A percentile compares a stretch with the other conserved stretches of the same genome.
These are phyloP conservation scores for Empidonax traillii DNA, from an alignment of 2,113 vertebrate species.

Conservation along the genomic window DNA sequence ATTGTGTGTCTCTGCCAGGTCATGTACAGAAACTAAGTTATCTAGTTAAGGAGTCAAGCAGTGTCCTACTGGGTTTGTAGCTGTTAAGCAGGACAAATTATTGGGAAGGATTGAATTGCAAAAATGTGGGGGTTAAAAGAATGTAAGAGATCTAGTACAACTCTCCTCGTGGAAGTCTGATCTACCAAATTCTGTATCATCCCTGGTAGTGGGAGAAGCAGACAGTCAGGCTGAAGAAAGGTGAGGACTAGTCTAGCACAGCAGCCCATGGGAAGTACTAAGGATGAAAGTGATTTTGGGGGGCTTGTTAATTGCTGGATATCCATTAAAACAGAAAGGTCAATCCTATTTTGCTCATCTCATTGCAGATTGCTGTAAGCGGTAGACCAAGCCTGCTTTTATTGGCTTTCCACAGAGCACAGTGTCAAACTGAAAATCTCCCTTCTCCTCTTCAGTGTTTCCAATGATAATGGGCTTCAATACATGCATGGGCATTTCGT, in stretches of 20 bases:
- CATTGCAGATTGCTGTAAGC: neutral
- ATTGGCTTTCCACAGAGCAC: neutral
- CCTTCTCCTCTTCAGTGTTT: neutral
- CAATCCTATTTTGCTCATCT: neutral
- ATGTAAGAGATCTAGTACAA: neutral
- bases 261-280: neutral
- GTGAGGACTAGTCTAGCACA: neutral
- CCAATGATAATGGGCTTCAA: neutral
- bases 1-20: neutral
- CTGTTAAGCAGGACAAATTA: neutral
- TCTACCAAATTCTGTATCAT: neutral
- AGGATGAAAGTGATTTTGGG: neutral
- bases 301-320: neutral
- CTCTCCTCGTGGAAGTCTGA: neutral
- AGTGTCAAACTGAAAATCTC: neutral
- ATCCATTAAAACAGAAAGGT: neutral
- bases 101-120: neutral
- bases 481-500: rapidly evolving
- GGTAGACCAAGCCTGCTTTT: neutral
- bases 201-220: neutral
- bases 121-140: neutral
- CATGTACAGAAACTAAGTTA: neutral
- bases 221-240: neutral
- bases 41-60: neutral
- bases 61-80: neutral